phyloP scores from a whole-genome alignment of 2,113 vertebrate genomes.

The Jaculus jaculus region DNA sequence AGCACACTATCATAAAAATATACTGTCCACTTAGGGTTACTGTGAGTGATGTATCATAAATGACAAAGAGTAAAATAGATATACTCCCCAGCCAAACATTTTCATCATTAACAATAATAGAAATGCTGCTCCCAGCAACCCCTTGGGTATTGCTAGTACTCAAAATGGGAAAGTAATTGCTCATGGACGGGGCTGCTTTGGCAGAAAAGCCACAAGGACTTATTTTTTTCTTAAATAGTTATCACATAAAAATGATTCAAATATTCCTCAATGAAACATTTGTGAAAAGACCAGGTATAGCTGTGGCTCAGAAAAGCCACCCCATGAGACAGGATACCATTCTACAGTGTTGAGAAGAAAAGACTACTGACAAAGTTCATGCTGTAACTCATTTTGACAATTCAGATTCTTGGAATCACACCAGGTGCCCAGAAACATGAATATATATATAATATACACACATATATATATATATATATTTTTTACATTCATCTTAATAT shows the following conservation, averaged over 20 bases:
- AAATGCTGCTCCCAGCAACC: slow-evolving; percentile 63
- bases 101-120: slow-evolving; percentile 73
- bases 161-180: slow-evolving; percentile 59
- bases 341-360: neutral
- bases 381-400: neutral
- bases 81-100: slow-evolving; percentile 67
- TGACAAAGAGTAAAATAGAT: slow-evolving; percentile 67
- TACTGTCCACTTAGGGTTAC: slow-evolving; percentile 53
- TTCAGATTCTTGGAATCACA: neutral
- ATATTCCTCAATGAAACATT: slow-evolving; percentile 56
- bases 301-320: slow-evolving; percentile 40
- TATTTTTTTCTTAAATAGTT: slow-evolving; percentile 52
- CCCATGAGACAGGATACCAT: slow-evolving; percentile 18
- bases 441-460: no score
- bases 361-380: neutral
- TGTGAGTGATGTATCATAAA: slow-evolving; percentile 51
- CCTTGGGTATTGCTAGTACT: slow-evolving; percentile 48
- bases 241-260: slow-evolving; percentile 62
- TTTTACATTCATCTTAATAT: no score
- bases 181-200: slow-evolving; percentile 25
- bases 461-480: no score
- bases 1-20: slow-evolving; percentile 62
- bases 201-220: slow-evolving; percentile 40
- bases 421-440: neutral
- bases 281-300: slow-evolving; percentile 26